Conservation (phyloP, 2,888 invertebrate species). For the Pterostichus madidus region DNA sequence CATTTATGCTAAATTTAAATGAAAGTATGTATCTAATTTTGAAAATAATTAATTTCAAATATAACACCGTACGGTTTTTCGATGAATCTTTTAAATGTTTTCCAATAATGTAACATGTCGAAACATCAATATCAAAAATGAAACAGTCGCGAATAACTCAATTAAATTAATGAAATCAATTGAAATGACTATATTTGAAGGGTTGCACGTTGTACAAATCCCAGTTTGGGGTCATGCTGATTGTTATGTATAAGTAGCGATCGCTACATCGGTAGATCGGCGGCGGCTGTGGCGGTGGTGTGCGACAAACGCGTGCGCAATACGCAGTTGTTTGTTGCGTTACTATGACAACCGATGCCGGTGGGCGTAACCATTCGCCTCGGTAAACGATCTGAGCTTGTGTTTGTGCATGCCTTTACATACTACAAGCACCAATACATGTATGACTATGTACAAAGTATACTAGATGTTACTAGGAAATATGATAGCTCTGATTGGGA, state of each 20-base stretch:
- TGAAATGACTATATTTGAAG: constrained; percentile 18
- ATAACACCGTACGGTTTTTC: not conserved
- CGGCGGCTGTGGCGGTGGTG: constrained; percentile 18
- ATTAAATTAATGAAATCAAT: constrained; percentile 37
- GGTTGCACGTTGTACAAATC: constrained; percentile 32
- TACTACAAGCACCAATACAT: constrained; percentile 14
- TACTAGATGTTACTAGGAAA: constrained; percentile 35
- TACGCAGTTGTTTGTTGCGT: constrained; percentile 70
- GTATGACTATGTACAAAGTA: not conserved
- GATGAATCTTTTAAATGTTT: not conserved
- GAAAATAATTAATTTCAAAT: not conserved
- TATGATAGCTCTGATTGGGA: too few relatives aligned
- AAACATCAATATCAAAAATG: not conserved
- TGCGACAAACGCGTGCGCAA: constrained; percentile 10
- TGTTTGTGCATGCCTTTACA: constrained; percentile 43
- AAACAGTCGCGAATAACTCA: constrained; percentile 1
- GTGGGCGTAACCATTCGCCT: constrained; percentile 72
- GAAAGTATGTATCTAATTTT: too few relatives aligned
- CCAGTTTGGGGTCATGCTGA: constrained; percentile 47
- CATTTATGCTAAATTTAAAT: too few relatives aligned
- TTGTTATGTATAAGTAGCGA: constrained; percentile 38
- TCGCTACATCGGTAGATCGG: constrained; percentile 45
- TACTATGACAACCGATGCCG: constrained; percentile 70
- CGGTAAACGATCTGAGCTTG: constrained; percentile 13
- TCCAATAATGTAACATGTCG: not conserved